Percentiles rank a stretch among this genome's conserved stretches.
Evolutionary conservation across 2,888 invertebrate genomes (phyloP).

Genomic region (Papilio protenor): DNA sequence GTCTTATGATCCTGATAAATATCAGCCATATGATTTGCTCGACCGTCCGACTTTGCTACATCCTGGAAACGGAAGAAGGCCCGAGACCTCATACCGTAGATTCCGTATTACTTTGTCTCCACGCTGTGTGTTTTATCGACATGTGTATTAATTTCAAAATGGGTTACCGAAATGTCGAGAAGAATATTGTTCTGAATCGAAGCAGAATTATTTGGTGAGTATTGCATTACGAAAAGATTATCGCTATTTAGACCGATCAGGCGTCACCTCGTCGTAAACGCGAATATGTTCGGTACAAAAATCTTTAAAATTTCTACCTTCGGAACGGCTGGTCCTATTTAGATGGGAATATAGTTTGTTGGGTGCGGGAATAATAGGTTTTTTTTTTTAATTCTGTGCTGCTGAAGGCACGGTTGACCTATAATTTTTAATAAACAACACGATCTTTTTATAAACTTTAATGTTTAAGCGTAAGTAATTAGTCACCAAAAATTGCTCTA

Average conservation of each 20-base stretch:
- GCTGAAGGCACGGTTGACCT: too few relatives aligned
- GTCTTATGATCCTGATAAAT: slow-evolving; percentile 58
- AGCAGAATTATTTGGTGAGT: slow-evolving; percentile 57
- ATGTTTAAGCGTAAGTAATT: not conserved
- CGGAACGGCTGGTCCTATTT: too few relatives aligned
- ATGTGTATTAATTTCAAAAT: slow-evolving; percentile 64
- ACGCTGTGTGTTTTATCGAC: slow-evolving; percentile 63
- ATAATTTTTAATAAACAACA: not conserved
- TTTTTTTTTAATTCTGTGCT: not conserved
- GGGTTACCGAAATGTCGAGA: slow-evolving; percentile 57
- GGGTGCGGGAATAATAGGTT: too few relatives aligned
- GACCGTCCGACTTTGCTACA: slow-evolving; percentile 58
- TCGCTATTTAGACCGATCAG: not conserved
- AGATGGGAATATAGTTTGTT: too few relatives aligned
- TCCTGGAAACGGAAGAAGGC: slow-evolving; percentile 50
- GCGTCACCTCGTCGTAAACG: not conserved
- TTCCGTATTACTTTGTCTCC: slow-evolving; percentile 52
- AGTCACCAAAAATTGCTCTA: not conserved
- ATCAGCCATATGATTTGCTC: slow-evolving; percentile 57
- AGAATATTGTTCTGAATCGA: slow-evolving; percentile 58
- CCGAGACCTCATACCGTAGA: slow-evolving; percentile 51
- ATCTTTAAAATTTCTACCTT: too few relatives aligned
- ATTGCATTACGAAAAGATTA: not conserved
- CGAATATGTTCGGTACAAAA: not conserved
- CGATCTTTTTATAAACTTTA: not conserved